Evolutionary conservation across 2,113 vertebrate species (phyloP).

Genomic region (Mellivora capensis): DNA sequence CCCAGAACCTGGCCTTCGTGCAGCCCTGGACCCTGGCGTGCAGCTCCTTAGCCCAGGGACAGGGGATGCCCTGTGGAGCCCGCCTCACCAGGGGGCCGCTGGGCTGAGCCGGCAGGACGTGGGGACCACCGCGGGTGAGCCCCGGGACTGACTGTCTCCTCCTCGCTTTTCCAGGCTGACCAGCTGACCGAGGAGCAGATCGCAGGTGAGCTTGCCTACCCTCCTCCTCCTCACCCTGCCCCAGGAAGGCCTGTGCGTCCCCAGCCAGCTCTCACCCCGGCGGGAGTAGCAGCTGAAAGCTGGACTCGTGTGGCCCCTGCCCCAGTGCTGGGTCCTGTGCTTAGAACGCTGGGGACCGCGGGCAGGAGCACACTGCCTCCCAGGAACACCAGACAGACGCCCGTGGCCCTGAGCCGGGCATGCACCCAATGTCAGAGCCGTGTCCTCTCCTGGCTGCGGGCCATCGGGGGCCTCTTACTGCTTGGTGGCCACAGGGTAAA

Average conservation of each 20-base stretch:
- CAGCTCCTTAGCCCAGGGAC: too few relatives aligned
- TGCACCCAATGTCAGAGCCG: fast-evolving
- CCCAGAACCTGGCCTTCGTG: background rate
- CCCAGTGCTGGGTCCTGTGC: background rate
- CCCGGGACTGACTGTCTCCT: background rate
- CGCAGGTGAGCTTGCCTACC: conserved; percentile 84
- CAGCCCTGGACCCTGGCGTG: background rate
- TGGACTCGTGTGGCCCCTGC: background rate
- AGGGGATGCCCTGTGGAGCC: background rate
- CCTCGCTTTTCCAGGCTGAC: conserved; percentile 86
- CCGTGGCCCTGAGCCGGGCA: background rate
- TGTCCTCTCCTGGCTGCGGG: background rate
- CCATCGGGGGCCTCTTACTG: background rate
- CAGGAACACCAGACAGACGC: fast-evolving
- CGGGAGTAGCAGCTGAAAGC: background rate
- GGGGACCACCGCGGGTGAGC: fast-evolving
- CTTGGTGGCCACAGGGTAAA: background rate
- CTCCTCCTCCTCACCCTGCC: fast-evolving
- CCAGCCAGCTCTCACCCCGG: background rate
- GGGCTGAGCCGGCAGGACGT: background rate
- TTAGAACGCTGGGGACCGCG: too few relatives aligned
- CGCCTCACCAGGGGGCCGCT: background rate
- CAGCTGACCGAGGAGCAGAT: conserved; percentile 95
- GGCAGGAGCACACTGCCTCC: background rate
- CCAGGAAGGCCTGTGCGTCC: background rate